Conservation (phyloP, 2,113 vertebrate genomes). For the Apaloderma vittatum region DNA sequence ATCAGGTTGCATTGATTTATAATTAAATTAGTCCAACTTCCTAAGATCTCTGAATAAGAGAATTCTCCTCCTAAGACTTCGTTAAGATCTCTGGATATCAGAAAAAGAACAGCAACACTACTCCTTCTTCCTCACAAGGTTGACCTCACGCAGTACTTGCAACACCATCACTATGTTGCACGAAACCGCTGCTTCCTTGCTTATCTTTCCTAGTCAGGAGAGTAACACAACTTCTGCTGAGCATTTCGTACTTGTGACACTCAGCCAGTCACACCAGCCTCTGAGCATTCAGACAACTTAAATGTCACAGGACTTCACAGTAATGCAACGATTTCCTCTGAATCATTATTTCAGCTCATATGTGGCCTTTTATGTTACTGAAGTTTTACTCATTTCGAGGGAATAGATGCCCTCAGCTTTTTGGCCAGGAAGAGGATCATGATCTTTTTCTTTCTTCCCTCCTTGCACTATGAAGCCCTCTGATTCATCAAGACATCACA, state of each 20-base stretch:
- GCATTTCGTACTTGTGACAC: background rate
- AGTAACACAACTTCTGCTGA: background rate
- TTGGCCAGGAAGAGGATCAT: background rate
- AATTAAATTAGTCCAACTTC: slow-evolving; percentile 15
- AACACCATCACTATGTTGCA: background rate
- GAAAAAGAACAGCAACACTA: background rate
- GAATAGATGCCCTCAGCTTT: background rate
- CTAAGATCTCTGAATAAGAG: background rate
- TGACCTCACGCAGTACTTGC: background rate
- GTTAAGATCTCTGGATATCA: background rate
- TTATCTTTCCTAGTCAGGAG: background rate
- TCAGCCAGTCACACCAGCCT: background rate
- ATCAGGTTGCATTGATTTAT: slow-evolving; percentile 14
- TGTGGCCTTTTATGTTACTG: background rate
- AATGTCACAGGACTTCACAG: background rate
- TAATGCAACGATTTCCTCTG: background rate
- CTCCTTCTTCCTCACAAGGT: background rate
- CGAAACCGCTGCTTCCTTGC: background rate
- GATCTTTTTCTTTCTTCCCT: background rate
- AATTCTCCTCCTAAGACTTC: slow-evolving; percentile 25
- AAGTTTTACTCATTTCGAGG: background rate
- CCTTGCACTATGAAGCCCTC: background rate
- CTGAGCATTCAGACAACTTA: background rate
- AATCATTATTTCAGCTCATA: background rate
- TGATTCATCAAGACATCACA: background rate